phyloP scores from a whole-genome alignment of 2,113 vertebrate genomes.

The Tichodroma muraria region DNA sequence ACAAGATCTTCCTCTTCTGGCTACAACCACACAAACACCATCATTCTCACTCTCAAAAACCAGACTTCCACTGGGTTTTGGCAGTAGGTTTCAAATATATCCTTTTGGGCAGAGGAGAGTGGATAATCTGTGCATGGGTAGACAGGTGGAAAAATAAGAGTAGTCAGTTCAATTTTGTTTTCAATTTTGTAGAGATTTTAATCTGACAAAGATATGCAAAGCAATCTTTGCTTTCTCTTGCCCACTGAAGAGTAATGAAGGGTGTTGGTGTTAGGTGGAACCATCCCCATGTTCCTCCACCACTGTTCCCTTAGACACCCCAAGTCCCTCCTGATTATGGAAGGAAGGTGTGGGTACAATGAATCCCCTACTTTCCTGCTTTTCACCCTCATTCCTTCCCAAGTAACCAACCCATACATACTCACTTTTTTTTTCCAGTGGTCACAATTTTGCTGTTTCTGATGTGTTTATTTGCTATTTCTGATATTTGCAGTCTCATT shows the following conservation, averaged over 20 bases:
- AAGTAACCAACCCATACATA: neutral
- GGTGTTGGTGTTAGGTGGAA: neutral
- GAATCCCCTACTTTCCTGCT: neutral
- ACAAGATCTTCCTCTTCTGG: neutral
- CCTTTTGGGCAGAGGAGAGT: neutral
- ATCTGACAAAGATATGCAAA: neutral
- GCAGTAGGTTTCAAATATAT: neutral
- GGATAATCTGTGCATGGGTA: neutral
- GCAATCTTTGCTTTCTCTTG: neutral
- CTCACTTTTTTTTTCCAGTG: neutral
- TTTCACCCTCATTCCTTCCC: neutral
- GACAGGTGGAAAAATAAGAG: neutral
- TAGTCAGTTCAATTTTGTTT: too few relatives aligned
- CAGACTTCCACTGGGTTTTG: too few relatives aligned
- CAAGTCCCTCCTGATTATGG: neutral
- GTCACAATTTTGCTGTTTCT: neutral
- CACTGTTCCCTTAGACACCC: neutral
- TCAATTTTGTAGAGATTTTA: neutral
- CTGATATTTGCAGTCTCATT: neutral
- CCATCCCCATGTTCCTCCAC: neutral
- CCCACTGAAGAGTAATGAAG: neutral
- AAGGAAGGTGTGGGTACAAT: neutral
- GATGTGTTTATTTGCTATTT: neutral
- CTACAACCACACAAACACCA: neutral
- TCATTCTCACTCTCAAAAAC: neutral